Base-by-base conservation (phyloP, 2,113 vertebrate species). In the Atlantisia rogersi region DNA sequence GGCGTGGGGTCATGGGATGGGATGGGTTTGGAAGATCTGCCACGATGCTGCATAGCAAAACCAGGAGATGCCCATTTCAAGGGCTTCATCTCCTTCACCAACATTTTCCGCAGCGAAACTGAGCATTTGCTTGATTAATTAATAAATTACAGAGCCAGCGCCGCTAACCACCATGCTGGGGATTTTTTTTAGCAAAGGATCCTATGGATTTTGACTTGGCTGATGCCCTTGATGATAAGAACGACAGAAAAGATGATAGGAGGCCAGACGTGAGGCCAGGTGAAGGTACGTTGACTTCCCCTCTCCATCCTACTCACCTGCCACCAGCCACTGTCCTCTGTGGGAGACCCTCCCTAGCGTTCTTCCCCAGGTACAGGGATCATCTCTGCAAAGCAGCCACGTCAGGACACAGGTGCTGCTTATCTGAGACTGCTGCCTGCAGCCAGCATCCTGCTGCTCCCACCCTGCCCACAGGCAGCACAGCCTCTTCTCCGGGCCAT, bases 201-300 rank as follows among this genome's bases (percentile, higher is more conserved):
- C 32, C 50, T 52, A 81, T 59, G 81, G 98, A 97, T 26, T 95
- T 99, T 2, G 82, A 98, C 96, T 98, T 99, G 93, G 21, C 82
- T 32, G 99, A 99, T 96, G 99, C 99, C 50, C 75, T 99, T 69
- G 97, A 98, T 93, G 98, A 98, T 63, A 95, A 52, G 29, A 99
- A 99, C 9, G 98, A 99, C 90, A 88, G 88, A 59, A 94, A 79
- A 52, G 96, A 80, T 44, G 13, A 50, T 59, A 56, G 91, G 84
- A 96, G 39, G 31, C 92, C 98, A 0, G 88, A 67, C 1, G 0
- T 92, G 81, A 98, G 97, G 98, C 97, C 97, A 4, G 96, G 80
- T 37, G 88, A 78, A 96, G 97, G 97, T 98, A 92, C 0, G 96
- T 88, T 62, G 58, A 48, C 32, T 31, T 80, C 32, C 67, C 15